Conservation (phyloP, 2,888 invertebrate genomes). For the Leptothorax acervorum region DNA sequence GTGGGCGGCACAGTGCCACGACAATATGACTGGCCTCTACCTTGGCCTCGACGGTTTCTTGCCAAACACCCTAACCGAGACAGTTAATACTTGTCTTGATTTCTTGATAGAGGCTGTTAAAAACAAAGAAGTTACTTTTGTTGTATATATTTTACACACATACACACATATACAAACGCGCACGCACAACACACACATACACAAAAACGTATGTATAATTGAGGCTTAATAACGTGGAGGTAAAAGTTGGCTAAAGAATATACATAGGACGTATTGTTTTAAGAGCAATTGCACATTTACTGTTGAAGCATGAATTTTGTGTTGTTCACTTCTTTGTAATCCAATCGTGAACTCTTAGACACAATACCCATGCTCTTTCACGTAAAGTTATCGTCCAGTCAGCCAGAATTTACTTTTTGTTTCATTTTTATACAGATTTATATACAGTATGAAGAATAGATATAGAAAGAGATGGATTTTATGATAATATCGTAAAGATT, state of each 20-base stretch:
- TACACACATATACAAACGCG: slow-evolving; percentile 32
- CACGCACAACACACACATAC: not conserved
- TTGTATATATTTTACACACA: slow-evolving; percentile 67
- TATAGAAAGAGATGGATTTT: slow-evolving; percentile 60
- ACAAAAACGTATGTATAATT: slow-evolving; percentile 47
- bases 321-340: slow-evolving; percentile 64
- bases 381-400: slow-evolving; percentile 67
- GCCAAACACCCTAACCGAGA: slow-evolving; percentile 89
- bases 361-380: slow-evolving; percentile 61
- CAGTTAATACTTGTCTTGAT: slow-evolving; percentile 87
- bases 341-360: slow-evolving; percentile 58
- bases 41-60: slow-evolving; percentile 91
- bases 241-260: slow-evolving; percentile 67
- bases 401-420: slow-evolving; percentile 65
- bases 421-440: slow-evolving; percentile 75
- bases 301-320: slow-evolving; percentile 54
- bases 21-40: slow-evolving; percentile 95
- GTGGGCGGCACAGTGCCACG: slow-evolving; percentile 94
- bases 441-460: slow-evolving; percentile 64
- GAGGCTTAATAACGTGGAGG: slow-evolving; percentile 62
- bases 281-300: slow-evolving; percentile 30
- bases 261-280: slow-evolving; percentile 53
- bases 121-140: slow-evolving; percentile 70
- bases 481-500: slow-evolving; percentile 55
- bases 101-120: slow-evolving; percentile 67